Conservation (phyloP, 2,113 vertebrate genomes). For the Emberiza fucata region DNA sequence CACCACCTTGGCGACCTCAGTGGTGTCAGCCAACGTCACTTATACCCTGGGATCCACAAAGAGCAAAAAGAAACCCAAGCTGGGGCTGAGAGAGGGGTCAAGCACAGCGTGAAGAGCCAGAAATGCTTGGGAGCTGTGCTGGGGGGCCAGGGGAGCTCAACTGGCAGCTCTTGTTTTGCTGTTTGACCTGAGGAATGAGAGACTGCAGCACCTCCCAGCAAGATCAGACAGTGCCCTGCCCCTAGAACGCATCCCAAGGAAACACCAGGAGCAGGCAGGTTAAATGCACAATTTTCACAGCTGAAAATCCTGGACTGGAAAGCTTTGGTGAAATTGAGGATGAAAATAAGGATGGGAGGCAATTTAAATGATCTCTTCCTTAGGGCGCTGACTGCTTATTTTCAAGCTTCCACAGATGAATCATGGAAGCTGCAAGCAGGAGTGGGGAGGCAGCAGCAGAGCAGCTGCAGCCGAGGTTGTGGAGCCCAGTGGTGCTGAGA, state of each 20-base stretch:
- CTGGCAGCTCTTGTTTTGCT: not conserved
- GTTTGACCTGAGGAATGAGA: not conserved
- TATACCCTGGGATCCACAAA: not conserved
- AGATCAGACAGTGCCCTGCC: not conserved
- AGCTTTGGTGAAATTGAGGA: not conserved
- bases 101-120: not conserved
- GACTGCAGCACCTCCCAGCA: not conserved
- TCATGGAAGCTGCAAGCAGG: not conserved
- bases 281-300: fast-evolving
- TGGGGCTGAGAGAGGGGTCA: not conserved
- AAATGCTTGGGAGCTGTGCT: not conserved
- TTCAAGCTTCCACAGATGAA: not conserved
- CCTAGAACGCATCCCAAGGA: fast-evolving
- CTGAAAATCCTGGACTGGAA: not conserved
- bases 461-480: not conserved
- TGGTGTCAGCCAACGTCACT: not conserved
- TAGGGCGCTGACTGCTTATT: fast-evolving
- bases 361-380: fast-evolving
- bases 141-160: not conserved
- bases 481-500: not conserved
- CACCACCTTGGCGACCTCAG: not conserved
- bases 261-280: not conserved
- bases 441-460: not conserved
- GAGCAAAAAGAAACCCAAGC: fast-evolving
- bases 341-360: not conserved